Conservation (phyloP, 2,113 vertebrate genomes). For the Suricata suricatta region DNA sequence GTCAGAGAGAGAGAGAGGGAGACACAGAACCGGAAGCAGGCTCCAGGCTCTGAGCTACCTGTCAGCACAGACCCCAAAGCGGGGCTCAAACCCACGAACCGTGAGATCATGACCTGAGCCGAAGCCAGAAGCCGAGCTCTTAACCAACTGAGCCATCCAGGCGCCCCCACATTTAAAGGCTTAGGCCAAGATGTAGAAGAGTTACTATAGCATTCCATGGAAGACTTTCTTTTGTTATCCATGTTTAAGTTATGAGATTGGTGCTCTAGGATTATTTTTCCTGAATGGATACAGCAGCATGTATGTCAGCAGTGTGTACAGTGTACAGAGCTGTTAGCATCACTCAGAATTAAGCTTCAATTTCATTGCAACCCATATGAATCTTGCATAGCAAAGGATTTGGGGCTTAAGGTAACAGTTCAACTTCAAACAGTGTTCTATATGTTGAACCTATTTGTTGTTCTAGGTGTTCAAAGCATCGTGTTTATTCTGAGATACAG, state of each 20-base stretch:
- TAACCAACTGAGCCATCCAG: too few species aligned
- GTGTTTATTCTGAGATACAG: background rate
- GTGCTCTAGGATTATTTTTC: background rate
- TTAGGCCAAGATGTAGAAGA: background rate
- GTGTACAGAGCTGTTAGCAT: background rate
- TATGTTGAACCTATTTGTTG: conserved; percentile 42
- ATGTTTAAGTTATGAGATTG: background rate
- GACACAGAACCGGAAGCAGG: too few species aligned
- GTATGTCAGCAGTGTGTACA: background rate
- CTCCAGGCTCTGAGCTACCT: too few species aligned
- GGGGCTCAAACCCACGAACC: too few species aligned
- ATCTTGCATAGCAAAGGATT: background rate
- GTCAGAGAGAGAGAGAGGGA: too few species aligned
- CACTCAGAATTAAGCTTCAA: conserved; percentile 2
- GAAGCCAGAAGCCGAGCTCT: too few species aligned
- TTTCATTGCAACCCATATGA: background rate
- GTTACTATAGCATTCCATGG: background rate
- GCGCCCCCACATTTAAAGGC: background rate
- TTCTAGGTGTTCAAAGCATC: background rate
- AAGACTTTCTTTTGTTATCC: background rate
- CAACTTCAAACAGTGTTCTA: conserved; percentile 39
- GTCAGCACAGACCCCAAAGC: too few species aligned
- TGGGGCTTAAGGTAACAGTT: conserved; percentile 18
- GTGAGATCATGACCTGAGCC: too few species aligned
- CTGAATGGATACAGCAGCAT: background rate